Conservation (phyloP, 1,140 invertebrate genomes). For the Anadara kagoshimensis region DNA sequence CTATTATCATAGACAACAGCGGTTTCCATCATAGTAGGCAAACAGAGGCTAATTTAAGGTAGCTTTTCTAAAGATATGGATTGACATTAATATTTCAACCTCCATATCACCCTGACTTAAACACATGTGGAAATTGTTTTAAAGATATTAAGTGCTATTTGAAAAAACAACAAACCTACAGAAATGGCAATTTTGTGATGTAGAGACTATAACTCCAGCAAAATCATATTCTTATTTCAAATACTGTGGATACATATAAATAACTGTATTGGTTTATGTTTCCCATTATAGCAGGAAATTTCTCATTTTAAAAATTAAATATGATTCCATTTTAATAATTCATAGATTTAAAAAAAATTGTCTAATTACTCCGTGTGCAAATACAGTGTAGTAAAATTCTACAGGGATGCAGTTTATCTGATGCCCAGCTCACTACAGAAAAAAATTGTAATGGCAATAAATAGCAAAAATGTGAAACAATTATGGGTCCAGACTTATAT, state of each 20-base stretch:
- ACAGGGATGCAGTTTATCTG: too few relatives aligned
- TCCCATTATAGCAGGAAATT: too few relatives aligned
- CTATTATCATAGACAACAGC: conserved; percentile 19
- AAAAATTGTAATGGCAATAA: too few relatives aligned
- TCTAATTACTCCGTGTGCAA: too few relatives aligned
- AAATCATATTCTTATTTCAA: background rate
- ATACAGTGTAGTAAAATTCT: too few relatives aligned
- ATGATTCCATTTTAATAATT: too few relatives aligned
- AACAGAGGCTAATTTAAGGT: background rate
- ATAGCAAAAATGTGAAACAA: too few relatives aligned
- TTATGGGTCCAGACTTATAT: too few relatives aligned
- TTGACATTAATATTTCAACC: conserved; percentile 18
- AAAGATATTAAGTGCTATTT: conserved; percentile 13
- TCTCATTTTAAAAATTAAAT: too few relatives aligned
- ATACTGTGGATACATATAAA: background rate
- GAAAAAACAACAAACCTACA: conserved; percentile 1
- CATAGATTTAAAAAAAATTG: too few relatives aligned
- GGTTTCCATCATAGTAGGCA: conserved; percentile 14
- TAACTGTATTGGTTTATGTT: too few relatives aligned
- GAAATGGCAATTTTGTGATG: background rate
- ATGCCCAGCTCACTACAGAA: too few relatives aligned
- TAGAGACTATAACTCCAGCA: background rate
- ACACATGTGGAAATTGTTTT: conserved; percentile 17
- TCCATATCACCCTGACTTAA: conserved; percentile 10
- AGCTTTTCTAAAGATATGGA: background rate